phyloP scores from a whole-genome alignment of 1,140 invertebrate genomes.

The Hypsibius dujardini region DNA sequence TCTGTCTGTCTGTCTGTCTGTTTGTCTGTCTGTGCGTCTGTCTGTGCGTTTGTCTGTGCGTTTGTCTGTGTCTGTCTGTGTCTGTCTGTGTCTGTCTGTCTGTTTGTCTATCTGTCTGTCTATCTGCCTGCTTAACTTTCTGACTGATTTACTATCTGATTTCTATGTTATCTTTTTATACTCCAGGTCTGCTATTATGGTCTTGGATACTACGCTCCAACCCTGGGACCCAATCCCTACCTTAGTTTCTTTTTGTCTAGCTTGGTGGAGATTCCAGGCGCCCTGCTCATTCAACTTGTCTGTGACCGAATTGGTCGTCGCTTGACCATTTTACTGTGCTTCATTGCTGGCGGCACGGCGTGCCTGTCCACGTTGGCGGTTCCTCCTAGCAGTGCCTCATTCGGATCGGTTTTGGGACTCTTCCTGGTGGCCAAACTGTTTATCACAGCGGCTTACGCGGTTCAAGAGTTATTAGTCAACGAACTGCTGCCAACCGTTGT shows the following conservation, averaged over 20 bases:
- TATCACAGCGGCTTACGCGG: neutral
- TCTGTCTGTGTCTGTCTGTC: no score
- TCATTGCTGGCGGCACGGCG: neutral
- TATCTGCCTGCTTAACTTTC: no score
- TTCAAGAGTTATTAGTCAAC: neutral
- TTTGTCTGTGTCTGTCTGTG: no score
- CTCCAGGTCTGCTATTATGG: neutral
- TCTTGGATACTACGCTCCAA: neutral
- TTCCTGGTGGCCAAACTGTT: constrained; percentile 10
- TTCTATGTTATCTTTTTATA: no score
- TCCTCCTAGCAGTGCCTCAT: neutral
- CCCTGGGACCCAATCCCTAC: constrained; percentile 9
- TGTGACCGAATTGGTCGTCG: constrained; percentile 12
- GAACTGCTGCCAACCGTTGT: constrained; percentile 13
- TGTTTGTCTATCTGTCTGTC: no score
- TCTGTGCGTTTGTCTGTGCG: no score
- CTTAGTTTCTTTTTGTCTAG: neutral
- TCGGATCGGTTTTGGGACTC: neutral
- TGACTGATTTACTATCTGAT: no score
- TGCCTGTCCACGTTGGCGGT: neutral
- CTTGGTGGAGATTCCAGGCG: neutral
- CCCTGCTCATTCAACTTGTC: neutral
- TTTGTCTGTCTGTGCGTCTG: no score
- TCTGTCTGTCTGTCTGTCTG: no score
- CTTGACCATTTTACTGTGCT: neutral